phyloP scores from a whole-genome alignment of 2,888 invertebrate species.

The Plebejus argus region DNA sequence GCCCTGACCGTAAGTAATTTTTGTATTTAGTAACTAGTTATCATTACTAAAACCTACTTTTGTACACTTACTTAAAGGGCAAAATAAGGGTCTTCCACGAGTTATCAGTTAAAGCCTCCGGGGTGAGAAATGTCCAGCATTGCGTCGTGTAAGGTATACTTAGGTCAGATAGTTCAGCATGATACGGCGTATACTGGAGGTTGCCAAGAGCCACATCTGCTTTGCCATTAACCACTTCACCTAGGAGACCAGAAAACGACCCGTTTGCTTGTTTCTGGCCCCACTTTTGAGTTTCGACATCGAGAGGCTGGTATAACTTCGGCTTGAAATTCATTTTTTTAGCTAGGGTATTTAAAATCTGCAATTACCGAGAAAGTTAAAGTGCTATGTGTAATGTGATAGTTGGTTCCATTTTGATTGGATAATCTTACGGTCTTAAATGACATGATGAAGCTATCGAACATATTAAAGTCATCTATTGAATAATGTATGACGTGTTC shows the following conservation, averaged over 20 bases:
- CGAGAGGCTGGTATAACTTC: slow-evolving; percentile 83
- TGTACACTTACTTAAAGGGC: slow-evolving; percentile 85
- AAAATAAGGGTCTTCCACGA: slow-evolving; percentile 91
- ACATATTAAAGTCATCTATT: background rate
- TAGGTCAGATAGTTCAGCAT: slow-evolving; percentile 86
- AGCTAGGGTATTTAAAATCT: slow-evolving; percentile 85
- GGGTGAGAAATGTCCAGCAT: slow-evolving; percentile 91
- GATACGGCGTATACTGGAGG: slow-evolving; percentile 86
- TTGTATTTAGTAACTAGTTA: too few relatives aligned
- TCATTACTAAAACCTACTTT: too few relatives aligned
- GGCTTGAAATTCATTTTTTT: slow-evolving; percentile 87
- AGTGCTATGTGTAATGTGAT: too few relatives aligned
- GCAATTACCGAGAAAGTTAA: slow-evolving; percentile 34
- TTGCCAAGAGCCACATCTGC: slow-evolving; percentile 90
- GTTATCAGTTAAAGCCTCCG: slow-evolving; percentile 89
- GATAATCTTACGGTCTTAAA: background rate
- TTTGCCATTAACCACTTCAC: slow-evolving; percentile 84
- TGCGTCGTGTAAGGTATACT: slow-evolving; percentile 90
- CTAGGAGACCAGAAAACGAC: slow-evolving; percentile 86
- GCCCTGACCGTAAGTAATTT: too few relatives aligned
- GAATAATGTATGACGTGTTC: background rate
- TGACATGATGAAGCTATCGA: too few relatives aligned
- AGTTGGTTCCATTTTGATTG: background rate
- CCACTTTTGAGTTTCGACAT: slow-evolving; percentile 84
- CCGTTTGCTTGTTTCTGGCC: slow-evolving; percentile 83